These are phyloP conservation scores for Calephelis nemesis DNA, from an alignment of 1,140 invertebrate species.

Conservation along the genomic window DNA sequence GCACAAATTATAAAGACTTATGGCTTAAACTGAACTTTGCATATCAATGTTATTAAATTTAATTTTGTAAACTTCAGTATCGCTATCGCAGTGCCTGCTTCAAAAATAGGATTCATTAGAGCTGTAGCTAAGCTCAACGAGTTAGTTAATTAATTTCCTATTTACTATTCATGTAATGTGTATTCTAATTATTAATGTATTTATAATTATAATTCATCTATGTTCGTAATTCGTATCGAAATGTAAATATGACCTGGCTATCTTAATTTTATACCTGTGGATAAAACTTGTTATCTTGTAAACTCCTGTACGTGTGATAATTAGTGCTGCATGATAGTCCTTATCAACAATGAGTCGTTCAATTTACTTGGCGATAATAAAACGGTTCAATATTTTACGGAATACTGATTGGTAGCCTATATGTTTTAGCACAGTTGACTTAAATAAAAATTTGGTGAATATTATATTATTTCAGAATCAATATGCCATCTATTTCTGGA, in stretches of 20 bases:
- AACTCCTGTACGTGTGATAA: neutral
- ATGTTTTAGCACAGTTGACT: neutral
- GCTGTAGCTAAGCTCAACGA: too few relatives aligned
- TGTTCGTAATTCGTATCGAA: too few relatives aligned
- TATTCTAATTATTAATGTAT: too few relatives aligned
- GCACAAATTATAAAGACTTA: too few relatives aligned
- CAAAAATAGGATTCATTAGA: too few relatives aligned
- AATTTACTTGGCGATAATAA: neutral
- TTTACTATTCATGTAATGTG: too few relatives aligned
- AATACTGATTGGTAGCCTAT: neutral
- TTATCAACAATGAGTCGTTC: neutral
- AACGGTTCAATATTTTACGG: neutral
- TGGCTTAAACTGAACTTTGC: too few relatives aligned
- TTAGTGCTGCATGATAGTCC: slow-evolving; percentile 1
- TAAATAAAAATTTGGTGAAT: neutral
- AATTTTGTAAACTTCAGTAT: too few relatives aligned
- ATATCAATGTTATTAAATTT: too few relatives aligned
- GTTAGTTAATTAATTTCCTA: too few relatives aligned
- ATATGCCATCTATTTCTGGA: slow-evolving; percentile 78
- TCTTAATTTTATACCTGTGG: neutral
- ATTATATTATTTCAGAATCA: slow-evolving; percentile 18
- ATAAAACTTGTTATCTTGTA: neutral
- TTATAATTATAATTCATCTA: too few relatives aligned
- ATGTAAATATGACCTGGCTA: neutral
- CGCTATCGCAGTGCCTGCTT: too few relatives aligned